Percentiles rank a stretch among this genome's conserved stretches.
phyloP scores from a whole-genome alignment of 2,888 invertebrate genomes.

The Orthosia gothica region DNA sequence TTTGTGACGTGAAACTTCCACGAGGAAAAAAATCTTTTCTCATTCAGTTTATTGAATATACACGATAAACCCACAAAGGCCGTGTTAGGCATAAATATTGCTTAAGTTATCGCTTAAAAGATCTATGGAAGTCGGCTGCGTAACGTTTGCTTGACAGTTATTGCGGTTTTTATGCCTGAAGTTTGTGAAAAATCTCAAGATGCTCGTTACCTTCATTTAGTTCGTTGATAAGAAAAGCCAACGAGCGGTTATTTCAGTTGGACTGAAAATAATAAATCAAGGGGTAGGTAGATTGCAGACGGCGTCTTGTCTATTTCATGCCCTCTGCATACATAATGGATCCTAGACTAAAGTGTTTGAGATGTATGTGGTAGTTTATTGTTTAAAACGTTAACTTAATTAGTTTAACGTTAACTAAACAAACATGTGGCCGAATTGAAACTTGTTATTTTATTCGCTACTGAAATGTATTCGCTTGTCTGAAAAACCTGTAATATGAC shows the following conservation, averaged over 20 bases:
- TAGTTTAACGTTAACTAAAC: constrained; percentile 25
- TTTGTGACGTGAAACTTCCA: neutral
- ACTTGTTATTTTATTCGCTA: constrained; percentile 21
- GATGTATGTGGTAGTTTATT: no score
- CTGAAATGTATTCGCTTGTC: constrained; percentile 17
- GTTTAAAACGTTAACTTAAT: constrained; percentile 62
- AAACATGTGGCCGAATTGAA: constrained; percentile 28
- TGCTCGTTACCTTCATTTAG: constrained; percentile 85
- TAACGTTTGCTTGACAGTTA: constrained; percentile 85
- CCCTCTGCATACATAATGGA: no score
- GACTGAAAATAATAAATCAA: no score
- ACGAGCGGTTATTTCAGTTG: constrained; percentile 80
- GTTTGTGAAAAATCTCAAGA: constrained; percentile 82
- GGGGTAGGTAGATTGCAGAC: no score
- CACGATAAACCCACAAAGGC: constrained; percentile 80
- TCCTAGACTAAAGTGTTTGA: no score
- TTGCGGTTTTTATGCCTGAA: constrained; percentile 84
- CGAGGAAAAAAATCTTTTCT: constrained; percentile 65
- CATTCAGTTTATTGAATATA: constrained; percentile 79
- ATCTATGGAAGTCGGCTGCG: constrained; percentile 77
- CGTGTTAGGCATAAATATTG: constrained; percentile 82
- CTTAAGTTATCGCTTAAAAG: constrained; percentile 80
- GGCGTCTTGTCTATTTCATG: no score
- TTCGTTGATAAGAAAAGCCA: constrained; percentile 76
- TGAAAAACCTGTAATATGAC: constrained; percentile 59